These are phyloP conservation scores for Meda fulgida DNA, from an alignment of 2,797 vertebrate species.

Conservation along the genomic window DNA sequence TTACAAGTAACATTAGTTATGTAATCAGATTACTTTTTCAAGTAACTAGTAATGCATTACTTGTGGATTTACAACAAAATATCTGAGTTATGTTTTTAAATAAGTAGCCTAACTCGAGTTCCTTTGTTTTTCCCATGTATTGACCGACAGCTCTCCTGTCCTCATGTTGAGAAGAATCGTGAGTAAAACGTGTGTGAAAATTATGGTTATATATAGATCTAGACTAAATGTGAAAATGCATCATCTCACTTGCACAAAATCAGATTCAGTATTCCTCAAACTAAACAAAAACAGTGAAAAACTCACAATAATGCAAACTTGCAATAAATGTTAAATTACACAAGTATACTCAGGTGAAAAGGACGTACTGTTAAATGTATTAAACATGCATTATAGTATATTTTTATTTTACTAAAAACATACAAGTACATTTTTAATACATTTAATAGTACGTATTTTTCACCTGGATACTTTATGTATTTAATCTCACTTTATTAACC, in stretches of 20 bases:
- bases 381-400: too few relatives aligned
- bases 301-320: neutral
- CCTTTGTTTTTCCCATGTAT: neutral
- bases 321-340: neutral
- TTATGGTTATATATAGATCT: too few relatives aligned
- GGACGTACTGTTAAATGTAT: too few relatives aligned
- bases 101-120: neutral
- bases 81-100: neutral
- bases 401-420: too few relatives aligned
- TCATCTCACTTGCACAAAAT: too few relatives aligned
- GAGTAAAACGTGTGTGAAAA: too few relatives aligned
- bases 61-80: neutral
- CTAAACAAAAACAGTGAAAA: too few relatives aligned
- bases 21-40: neutral
- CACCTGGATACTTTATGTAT: too few relatives aligned
- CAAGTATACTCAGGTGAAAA: too few relatives aligned
- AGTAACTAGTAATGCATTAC: neutral
- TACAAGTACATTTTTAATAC: too few relatives aligned
- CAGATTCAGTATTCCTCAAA: neutral
- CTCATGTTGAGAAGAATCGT: neutral
- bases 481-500: neutral
- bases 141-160: neutral
- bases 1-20: neutral
- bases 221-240: too few relatives aligned
- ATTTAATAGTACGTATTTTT: too few relatives aligned